Percentiles rank a stretch among this genome's conserved stretches.
Conservation (phyloP, 1,140 invertebrate species). For the Cotesia vestalis region DNA sequence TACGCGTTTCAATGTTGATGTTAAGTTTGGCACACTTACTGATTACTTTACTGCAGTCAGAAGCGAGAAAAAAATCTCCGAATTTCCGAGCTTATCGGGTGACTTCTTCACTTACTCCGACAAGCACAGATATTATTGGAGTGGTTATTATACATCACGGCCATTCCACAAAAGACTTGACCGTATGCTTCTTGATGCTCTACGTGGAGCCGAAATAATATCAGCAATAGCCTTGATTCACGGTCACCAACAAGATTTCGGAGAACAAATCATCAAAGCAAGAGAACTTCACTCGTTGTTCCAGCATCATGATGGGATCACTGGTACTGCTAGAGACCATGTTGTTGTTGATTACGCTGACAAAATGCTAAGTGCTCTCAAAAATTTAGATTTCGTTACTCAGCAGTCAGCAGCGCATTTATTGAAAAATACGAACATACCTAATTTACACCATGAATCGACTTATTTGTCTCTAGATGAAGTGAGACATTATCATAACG, state of each 20-base stretch:
- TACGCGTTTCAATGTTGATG: conserved; percentile 83
- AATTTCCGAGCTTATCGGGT: conserved; percentile 87
- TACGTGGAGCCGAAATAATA: conserved; percentile 84
- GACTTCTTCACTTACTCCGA: conserved; percentile 99
- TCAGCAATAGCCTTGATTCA: conserved; percentile 74
- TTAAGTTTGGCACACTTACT: conserved; percentile 91
- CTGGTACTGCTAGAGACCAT: conserved; percentile 90
- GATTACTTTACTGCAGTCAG: conserved; percentile 92
- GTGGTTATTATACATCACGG: conserved; percentile 93
- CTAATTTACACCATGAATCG: conserved; percentile 47
- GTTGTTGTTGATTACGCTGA: conserved; percentile 93
- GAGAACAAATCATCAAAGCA: conserved; percentile 73
- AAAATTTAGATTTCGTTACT: conserved; percentile 59
- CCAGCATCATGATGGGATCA: conserved; percentile 98
- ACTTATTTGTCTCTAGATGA: conserved; percentile 59
- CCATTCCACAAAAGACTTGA: conserved; percentile 97
- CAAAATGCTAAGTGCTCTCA: conserved; percentile 69
- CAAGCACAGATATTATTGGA: conserved; percentile 97
- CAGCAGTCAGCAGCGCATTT: conserved; percentile 59
- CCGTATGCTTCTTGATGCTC: conserved; percentile 77
- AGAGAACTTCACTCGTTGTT: conserved; percentile 86
- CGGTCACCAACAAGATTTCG: conserved; percentile 62
- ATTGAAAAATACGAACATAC: conserved; percentile 50
- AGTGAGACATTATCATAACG: conserved; percentile 57
- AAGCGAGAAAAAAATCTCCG: conserved; percentile 67